Evolutionary conservation across 2,797 vertebrate genomes (phyloP).

Genomic region (Tenualosa thibaudeaui): DNA sequence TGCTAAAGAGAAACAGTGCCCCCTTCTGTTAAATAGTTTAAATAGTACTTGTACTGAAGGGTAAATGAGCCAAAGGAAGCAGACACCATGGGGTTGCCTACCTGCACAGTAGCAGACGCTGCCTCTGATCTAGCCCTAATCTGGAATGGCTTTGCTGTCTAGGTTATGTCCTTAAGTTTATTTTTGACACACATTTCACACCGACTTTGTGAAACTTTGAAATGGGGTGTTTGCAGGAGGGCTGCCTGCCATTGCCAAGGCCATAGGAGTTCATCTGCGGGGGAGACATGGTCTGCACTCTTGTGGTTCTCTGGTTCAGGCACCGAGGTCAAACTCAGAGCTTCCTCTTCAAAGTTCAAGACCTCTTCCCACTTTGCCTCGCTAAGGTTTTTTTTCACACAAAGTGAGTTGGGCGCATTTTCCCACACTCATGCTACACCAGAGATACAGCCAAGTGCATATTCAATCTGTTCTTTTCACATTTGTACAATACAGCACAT

Average conservation of each 20-base stretch:
- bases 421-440: background rate
- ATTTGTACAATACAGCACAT: background rate
- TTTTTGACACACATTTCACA: slow-evolving; percentile 21
- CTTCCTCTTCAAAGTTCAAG: background rate
- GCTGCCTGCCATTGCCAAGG: background rate
- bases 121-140: slow-evolving; percentile 23
- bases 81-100: background rate
- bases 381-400: background rate
- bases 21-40: slow-evolving; percentile 32
- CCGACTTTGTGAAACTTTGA: slow-evolving; percentile 25
- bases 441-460: background rate
- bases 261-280: background rate
- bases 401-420: background rate
- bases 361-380: background rate
- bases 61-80: slow-evolving; percentile 36
- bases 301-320: background rate
- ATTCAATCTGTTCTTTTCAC: background rate
- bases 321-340: background rate
- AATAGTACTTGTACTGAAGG: background rate
- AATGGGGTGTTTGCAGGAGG: slow-evolving; percentile 15
- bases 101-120: background rate
- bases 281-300: background rate
- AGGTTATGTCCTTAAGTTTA: background rate
- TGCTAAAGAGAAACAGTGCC: slow-evolving; percentile 37
- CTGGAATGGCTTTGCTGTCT: background rate